These are phyloP conservation scores for Drosophila leonis DNA, from an alignment of 2,888 invertebrate genomes.

Conservation along the genomic window DNA sequence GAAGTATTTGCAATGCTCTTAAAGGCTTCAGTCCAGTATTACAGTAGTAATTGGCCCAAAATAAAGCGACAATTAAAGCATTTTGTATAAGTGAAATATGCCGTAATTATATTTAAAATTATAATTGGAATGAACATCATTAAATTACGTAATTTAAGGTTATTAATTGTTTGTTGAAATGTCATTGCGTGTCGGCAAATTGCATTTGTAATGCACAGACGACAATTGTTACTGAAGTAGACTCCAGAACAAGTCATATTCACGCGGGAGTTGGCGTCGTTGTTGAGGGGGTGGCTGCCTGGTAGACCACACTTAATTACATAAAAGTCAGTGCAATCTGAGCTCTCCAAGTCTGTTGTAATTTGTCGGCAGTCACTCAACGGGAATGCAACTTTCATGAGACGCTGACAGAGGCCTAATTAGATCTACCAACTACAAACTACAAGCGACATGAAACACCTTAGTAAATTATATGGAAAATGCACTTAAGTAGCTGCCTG, in stretches of 20 bases:
- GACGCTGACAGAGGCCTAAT: slow-evolving; percentile 67
- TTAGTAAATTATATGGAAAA: slow-evolving; percentile 39
- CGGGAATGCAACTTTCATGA: slow-evolving; percentile 61
- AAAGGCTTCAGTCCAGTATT: neutral
- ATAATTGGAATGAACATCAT: neutral
- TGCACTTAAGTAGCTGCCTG: slow-evolving; percentile 29
- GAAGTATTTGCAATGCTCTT: neutral
- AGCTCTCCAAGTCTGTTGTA: slow-evolving; percentile 49
- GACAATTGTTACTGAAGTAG: slow-evolving; percentile 43
- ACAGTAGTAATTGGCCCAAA: neutral
- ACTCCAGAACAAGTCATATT: slow-evolving; percentile 17
- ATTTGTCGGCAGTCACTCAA: slow-evolving; percentile 65
- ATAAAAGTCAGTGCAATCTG: slow-evolving; percentile 59
- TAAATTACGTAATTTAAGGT: slow-evolving; percentile 12
- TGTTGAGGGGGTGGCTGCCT: slow-evolving; percentile 4
- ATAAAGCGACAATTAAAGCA: neutral
- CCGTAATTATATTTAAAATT: neutral
- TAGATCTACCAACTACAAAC: slow-evolving; percentile 55
- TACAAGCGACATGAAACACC: slow-evolving; percentile 29
- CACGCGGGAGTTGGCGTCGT: slow-evolving; percentile 9
- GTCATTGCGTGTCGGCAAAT: slow-evolving; percentile 42
- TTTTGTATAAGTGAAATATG: neutral
- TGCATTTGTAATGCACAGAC: slow-evolving; percentile 74
- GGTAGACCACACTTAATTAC: slow-evolving; percentile 65
- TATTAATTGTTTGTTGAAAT: slow-evolving; percentile 14